Base-by-base conservation (phyloP, 1,140 invertebrate species). In the Elysia chlorotica region DNA sequence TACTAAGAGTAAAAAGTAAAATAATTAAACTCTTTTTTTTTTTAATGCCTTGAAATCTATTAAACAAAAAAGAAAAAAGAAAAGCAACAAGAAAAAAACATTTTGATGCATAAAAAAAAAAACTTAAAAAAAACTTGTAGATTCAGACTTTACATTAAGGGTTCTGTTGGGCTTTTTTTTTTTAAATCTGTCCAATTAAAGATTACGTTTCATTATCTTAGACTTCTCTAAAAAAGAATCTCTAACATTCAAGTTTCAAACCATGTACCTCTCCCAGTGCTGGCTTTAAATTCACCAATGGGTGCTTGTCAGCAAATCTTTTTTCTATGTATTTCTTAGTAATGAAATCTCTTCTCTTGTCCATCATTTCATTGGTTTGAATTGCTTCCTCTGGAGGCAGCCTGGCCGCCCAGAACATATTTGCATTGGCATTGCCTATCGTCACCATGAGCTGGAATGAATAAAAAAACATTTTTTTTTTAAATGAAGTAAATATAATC, bases 351-450 rank as follows among this genome's bases (percentile, higher is more conserved):
- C 78, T 80, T 19, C 81, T 62, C n/a, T 77, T 67, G 14, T 73
- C 65, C 25, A 69, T 69, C 19, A 59, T 36, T n/a, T 56, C 63
- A 5, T 19, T 57, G 1, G 71, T n/a, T 21, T 74, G 75, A 31
- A 82, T 76, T 41, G 75, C 71, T 19, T 65, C 19, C 65, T 75
- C 68, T 1, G 65, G 36, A 21, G 63, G 62, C n/a, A 81, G 57
- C 25, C 74, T 62, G 54, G 69, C 73, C 69, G 83, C 80, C 83
- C 83, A 85, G 75, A 85, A 84, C 19, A 71, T 70, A 56, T 84
- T 83, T 3, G 84, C 71, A 68, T 82, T 81, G 10, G 79, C 77
- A 74, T 85, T 85, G 35, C 84, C 84, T 62, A 85, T 81, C 1
- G 71, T 68, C 28, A 78, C 76, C 78, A 85, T 79, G 69, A 85